Conservation (phyloP, 2,797 vertebrate genomes). For the Pelodytes ibericus region DNA sequence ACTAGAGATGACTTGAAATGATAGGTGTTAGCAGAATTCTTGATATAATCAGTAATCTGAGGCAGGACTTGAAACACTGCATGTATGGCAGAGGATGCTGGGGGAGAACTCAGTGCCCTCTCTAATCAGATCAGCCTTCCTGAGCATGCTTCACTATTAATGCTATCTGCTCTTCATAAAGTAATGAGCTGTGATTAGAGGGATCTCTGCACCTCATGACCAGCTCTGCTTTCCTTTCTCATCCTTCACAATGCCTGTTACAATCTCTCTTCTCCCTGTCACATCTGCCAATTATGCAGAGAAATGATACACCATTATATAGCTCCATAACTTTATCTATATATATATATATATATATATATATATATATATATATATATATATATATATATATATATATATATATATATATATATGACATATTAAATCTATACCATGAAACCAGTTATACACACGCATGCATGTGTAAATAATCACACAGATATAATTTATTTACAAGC, state of each 20-base stretch:
- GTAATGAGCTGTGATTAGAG: conserved; percentile 33
- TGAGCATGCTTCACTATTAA: conserved; percentile 5
- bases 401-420: neutral
- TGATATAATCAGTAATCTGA: conserved; percentile 71
- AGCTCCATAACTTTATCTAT: neutral
- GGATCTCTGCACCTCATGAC: conserved; percentile 23
- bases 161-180: conserved; percentile 10
- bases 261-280: conserved; percentile 47
- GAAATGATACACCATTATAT: neutral
- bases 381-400: neutral
- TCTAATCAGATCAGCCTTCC: conserved; percentile 59
- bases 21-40: conserved; percentile 72
- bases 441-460: no score
- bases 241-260: neutral
- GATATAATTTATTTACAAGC: no score
- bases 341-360: conserved; percentile 3
- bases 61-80: conserved; percentile 68
- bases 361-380: conserved; percentile 2
- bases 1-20: conserved; percentile 74
- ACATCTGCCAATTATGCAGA: conserved; percentile 50
- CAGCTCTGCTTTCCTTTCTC: neutral
- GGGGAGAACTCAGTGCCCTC: conserved; percentile 40
- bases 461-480: no score
- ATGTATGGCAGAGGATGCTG: conserved; percentile 62
- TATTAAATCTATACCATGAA: no score